A percentile compares a stretch with the other conserved stretches of the same genome.
Evolutionary conservation across 2,888 invertebrate genomes (phyloP).

Genomic region (Morpho deidamia): DNA sequence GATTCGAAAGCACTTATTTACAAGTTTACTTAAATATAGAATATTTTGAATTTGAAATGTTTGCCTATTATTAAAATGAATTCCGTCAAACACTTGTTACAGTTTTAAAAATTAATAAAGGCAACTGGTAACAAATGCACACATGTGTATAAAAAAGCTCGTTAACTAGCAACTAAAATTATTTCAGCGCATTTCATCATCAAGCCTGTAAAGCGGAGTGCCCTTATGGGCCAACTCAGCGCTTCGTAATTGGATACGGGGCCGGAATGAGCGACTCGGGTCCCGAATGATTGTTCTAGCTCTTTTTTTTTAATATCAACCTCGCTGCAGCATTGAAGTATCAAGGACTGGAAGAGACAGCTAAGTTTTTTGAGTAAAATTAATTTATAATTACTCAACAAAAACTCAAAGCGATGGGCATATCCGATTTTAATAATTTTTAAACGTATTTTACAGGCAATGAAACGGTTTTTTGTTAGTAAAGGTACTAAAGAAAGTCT

Average conservation of each 20-base stretch:
- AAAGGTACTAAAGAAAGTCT: no score
- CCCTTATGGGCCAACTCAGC: conserved; percentile 11
- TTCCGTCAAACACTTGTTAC: background rate
- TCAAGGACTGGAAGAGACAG: no score
- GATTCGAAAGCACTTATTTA: no score
- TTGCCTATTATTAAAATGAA: background rate
- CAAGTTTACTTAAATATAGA: no score
- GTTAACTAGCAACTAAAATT: conserved; percentile 17
- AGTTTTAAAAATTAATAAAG: background rate
- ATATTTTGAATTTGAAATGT: no score
- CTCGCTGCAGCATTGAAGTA: conserved; percentile 25
- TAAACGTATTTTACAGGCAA: no score
- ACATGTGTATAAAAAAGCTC: conserved; percentile 6
- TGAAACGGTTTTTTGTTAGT: no score
- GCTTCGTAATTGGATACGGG: conserved; percentile 56
- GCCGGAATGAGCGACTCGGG: conserved; percentile 53
- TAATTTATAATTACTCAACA: no score
- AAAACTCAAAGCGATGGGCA: no score
- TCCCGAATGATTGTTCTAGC: conserved; percentile 56
- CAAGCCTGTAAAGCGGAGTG: conserved; percentile 5
- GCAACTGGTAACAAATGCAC: background rate
- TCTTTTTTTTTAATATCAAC: conserved; percentile 65
- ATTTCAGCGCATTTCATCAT: conserved; percentile 13
- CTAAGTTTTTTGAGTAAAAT: no score
- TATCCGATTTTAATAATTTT: no score